Base-by-base conservation (phyloP, 2,797 vertebrate species). In the Paedocypris micromegethes region DNA sequence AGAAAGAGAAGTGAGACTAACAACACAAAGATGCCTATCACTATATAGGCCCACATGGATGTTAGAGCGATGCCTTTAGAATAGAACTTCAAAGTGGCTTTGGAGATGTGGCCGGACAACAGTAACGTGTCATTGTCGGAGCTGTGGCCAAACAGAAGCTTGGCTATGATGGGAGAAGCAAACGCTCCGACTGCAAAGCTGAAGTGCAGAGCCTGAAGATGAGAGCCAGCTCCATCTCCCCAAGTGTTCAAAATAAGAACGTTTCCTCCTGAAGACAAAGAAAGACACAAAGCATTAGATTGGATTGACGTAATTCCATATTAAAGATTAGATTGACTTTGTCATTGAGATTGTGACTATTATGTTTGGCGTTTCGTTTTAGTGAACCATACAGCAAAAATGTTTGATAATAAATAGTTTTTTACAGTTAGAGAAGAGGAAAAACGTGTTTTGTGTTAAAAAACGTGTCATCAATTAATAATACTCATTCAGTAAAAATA, bases 201-300 rank as follows among this genome's bases (percentile, higher is more conserved):
- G 88, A 98, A 98, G 82, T 98, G 95, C 9, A 98, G 84, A n/a
- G 95, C 94, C 87, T 98, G 96, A 88, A 98, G 78, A 51, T 96
- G 91, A 0, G 95, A 93, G 8, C 92, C 93, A 0, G 88, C 89
- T 66, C 88, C 83, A 43, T 89, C 80, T 0, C 88, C 90, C 96
- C 96, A 98, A 0, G 90, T 89, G 64, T 86, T 86, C 85, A 98
- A 83, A 40, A 87, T 89, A 60, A 98, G 88, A 42, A 98, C 85
- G 0, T 98, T 98, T 3, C 91, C 93, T 81, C 93, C 95, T 98
- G 83, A n/a, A 59, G 72, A 70, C 53, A 39, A 64, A 4, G 43
- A 73, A 3, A 72, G 54, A 46, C 37, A 23, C 9, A 37, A n/a
- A 23, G 23, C 23, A 23, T 23, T 23, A 23, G 23, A 23, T 23